phyloP scores from a whole-genome alignment of 1,140 invertebrate genomes.

The Condylostylus longicornis region DNA sequence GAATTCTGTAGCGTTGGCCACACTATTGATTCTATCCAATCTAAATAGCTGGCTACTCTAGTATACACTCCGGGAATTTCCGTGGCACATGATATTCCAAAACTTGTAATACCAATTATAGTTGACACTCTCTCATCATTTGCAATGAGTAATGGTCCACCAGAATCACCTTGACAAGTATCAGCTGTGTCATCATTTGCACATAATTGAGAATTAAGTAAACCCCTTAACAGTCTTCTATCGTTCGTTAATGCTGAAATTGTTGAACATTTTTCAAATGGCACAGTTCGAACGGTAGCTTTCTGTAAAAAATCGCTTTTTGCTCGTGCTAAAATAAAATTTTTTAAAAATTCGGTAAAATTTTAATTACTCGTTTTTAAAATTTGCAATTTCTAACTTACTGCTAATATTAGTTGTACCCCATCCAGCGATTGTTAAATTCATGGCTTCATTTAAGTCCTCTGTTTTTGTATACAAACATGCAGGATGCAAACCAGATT shows the following conservation, averaged over 20 bases:
- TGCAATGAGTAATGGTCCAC: slow-evolving; percentile 38
- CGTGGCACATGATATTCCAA: slow-evolving; percentile 62
- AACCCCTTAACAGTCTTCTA: slow-evolving; percentile 9
- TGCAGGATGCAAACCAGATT: slow-evolving; percentile 11
- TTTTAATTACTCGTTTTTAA: neutral
- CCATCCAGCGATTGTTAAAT: slow-evolving; percentile 20
- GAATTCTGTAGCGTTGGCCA: no score
- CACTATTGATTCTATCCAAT: slow-evolving; percentile 45
- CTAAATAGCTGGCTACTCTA: slow-evolving; percentile 38
- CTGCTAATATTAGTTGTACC: slow-evolving; percentile 17
- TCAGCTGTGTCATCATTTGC: slow-evolving; percentile 38
- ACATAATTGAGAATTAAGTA: slow-evolving; percentile 34
- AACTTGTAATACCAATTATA: slow-evolving; percentile 54
- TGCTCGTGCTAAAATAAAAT: slow-evolving; percentile 9
- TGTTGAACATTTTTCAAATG: slow-evolving; percentile 15
- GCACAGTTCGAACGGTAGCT: slow-evolving; percentile 15
- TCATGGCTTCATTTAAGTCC: slow-evolving; percentile 13
- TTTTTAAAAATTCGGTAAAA: neutral
- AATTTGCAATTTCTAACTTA: slow-evolving; percentile 7
- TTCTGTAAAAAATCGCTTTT: slow-evolving; percentile 18
- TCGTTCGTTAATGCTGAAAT: slow-evolving; percentile 6
- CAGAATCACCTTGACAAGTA: slow-evolving; percentile 41
- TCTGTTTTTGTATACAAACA: slow-evolving; percentile 15
- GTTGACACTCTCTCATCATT: slow-evolving; percentile 42
- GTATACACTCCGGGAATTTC: slow-evolving; percentile 56